Evolutionary conservation across 2,797 vertebrate genomes (phyloP).

Genomic region (Miichthys miiuy): DNA sequence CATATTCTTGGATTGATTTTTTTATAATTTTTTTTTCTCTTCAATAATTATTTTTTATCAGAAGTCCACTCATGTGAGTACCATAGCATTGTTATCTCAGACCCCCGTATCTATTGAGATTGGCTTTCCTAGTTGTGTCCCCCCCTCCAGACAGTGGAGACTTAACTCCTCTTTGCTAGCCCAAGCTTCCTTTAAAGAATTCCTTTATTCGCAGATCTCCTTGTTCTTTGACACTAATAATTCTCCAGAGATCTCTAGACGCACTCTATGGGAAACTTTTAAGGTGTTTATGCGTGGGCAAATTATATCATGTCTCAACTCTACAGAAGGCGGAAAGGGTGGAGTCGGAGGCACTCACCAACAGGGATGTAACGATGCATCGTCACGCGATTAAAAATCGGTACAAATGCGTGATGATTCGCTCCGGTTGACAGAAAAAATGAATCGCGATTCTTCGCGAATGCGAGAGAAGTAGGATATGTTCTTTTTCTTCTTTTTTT

Average conservation of each 20-base stretch:
- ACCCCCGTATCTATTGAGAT: not conserved
- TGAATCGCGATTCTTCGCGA: no score
- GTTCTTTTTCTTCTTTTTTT: no score
- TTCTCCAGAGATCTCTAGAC: not conserved
- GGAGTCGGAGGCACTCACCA: not conserved
- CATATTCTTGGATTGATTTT: not conserved
- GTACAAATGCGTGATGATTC: no score
- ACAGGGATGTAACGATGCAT: no score
- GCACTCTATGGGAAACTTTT: slow-evolving; percentile 3
- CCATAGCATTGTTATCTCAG: not conserved
- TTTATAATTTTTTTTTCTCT: not conserved
- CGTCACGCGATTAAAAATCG: no score
- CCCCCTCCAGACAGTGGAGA: not conserved
- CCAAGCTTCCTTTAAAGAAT: not conserved
- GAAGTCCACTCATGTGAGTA: not conserved
- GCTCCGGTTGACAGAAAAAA: no score
- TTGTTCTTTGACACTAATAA: slow-evolving; percentile 4
- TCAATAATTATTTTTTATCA: not conserved
- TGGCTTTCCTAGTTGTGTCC: not conserved
- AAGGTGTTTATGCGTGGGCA: not conserved
- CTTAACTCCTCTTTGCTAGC: slow-evolving; percentile 2
- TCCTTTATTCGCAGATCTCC: not conserved
- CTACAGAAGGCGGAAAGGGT: not conserved
- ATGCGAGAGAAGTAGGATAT: no score
- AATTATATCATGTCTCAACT: not conserved